Evolutionary conservation across 1,140 invertebrate genomes (phyloP), one percentile per base, ranked within the genome.

Genomic region (Homarus americanus): DNA sequence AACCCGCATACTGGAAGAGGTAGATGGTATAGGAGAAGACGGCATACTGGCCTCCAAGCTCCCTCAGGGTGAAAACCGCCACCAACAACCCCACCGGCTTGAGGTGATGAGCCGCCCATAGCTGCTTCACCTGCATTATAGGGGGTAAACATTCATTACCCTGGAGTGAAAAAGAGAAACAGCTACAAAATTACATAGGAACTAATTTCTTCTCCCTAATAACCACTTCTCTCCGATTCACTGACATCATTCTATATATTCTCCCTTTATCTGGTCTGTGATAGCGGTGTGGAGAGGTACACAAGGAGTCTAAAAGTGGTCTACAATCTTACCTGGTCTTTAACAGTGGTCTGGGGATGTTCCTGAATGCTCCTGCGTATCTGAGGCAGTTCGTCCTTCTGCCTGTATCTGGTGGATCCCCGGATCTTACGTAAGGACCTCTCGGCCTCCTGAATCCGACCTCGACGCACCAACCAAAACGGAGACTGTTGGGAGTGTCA

Each of bases 21-120:
- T 90, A 90, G 20, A 84, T 69, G 2, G 87, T 75, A 72, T 90
- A 90, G 80, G 87, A 76, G 40, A 90, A 90, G 32, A 90, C 82
- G 20, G 82, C 87, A 44, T 41, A 58, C 72, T 82, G 87, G 4
- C 87, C 87, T 40, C 87, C 87, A 10, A 90, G 73, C 49, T 90
- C 87, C 4, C 87, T 28, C 34, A 90, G 69, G 36, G 84, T 38
- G 24, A 90, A 83, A 2, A 90, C 17, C 2, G 44, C 49, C 49
- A 66, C 7, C 41, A 82, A 4, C 34, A 90, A 44, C 1, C 75
- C 63, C 5, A 90, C 69, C 5, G 87, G 87, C 20, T 80, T 12
- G 24, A 79, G 24, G 63, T 88, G 34, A 1, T 80, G 40, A 3
- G 28, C 2, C 24, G n/a, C 24, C 2, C 20, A 15, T 3, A 88